Evolutionary conservation across 2,888 invertebrate genomes (phyloP), one percentile per base, ranked within the genome.

Genomic region (Hypsopygia costalis): DNA sequence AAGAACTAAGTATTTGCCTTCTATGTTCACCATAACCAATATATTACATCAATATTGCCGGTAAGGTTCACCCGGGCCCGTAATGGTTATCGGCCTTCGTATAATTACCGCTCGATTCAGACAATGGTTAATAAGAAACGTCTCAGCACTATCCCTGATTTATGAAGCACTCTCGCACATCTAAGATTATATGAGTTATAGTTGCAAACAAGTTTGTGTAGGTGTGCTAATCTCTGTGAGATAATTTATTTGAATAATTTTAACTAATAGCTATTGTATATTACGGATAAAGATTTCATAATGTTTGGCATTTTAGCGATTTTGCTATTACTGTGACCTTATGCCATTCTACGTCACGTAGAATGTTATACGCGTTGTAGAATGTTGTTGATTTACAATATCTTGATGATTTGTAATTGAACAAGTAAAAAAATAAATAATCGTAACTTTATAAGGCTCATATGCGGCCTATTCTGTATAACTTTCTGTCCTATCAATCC

Each of bases 91-190:
- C 81, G 73, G 54, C 58, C 52, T 57, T 49, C 57, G 72, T 82
- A 82, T 87, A 86, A 86, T 87, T 86, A 85, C 87, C 72, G 62
- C 65, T 68, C 71, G 64, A 75, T 69, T 66, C 59, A 81, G 81
- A 86, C 86, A 82, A 86, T 85, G 76, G 81, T 77, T 86, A 81
- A 81, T 87, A 88, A 88, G 87, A 87, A 86, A 76, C 78, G 70
- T 61, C 71, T 77, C 73, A 77, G 68, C 75, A 78, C 76, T 75
- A 77, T 75, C 68, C 65, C 50, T 82, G 86, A 86, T 86, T 83
- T 86, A 86, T 82, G 16, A 4, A 1, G 39, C 30, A 51, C 49
- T 62, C 64, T 66, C 63, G 62, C 63, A 62, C 69, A 76, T 71
- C 78, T 80, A 71, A 73, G 75, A 70, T 73, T 81, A 79, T 77